Conservation (phyloP, 2,888 invertebrate species). For the Emmelina monodactyla region DNA sequence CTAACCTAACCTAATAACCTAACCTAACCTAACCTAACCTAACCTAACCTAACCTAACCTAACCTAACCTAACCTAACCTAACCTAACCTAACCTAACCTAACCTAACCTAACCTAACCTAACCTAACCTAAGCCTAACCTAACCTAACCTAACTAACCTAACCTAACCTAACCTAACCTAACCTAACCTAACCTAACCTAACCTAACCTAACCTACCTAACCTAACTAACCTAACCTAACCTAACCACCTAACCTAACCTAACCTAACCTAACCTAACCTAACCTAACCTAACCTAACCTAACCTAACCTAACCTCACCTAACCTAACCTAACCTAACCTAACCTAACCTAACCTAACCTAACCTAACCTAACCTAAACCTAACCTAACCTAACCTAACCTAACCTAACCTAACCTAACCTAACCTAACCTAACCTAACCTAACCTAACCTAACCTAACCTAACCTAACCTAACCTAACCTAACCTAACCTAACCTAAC, state of each 20-base stretch:
- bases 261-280: background rate
- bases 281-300: conserved; percentile 1
- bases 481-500: conserved; percentile 1
- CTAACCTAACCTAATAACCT: conserved; percentile 14
- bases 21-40: conserved; percentile 19
- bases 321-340: background rate
- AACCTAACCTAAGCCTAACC: conserved; percentile 1
- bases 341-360: background rate
- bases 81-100: conserved; percentile 1
- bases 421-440: conserved; percentile 3
- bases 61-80: conserved; percentile 1
- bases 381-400: background rate
- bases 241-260: background rate
- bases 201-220: background rate
- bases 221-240: background rate
- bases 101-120: background rate
- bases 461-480: conserved; percentile 1
- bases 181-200: background rate
- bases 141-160: conserved; percentile 2
- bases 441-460: conserved; percentile 1
- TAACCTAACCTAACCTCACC: background rate
- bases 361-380: conserved; percentile 15
- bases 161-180: conserved; percentile 4
- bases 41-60: conserved; percentile 17
- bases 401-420: conserved; percentile 1